phyloP scores from a whole-genome alignment of 2,113 vertebrate genomes.

The Phylloscopus trochiloides region DNA sequence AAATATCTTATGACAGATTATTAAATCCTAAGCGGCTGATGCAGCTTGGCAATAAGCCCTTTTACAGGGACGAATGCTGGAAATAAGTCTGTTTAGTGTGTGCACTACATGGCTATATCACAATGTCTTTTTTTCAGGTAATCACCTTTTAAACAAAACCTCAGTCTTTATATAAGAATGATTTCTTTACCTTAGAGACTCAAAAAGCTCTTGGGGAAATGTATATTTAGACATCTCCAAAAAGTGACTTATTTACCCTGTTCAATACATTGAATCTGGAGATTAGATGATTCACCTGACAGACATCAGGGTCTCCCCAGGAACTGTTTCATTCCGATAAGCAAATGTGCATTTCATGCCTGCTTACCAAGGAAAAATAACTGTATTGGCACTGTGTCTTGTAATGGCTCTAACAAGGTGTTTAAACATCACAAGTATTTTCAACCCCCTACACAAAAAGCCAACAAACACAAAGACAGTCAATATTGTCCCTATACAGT shows the following conservation, averaged over 20 bases:
- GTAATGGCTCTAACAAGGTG: conserved; percentile 21
- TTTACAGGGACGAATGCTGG: background rate
- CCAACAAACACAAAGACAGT: conserved; percentile 11
- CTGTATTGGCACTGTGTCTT: conserved; percentile 19
- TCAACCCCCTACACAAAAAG: background rate
- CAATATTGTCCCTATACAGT: background rate
- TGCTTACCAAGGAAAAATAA: conserved; percentile 13
- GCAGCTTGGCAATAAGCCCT: background rate
- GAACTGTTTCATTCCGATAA: conserved; percentile 38
- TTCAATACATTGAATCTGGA: background rate
- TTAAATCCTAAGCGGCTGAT: background rate
- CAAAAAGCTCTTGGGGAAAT: background rate
- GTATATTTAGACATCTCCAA: background rate
- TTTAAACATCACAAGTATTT: conserved; percentile 5
- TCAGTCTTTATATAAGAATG: background rate
- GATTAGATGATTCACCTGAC: conserved; percentile 40
- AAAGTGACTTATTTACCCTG: conserved; percentile 9
- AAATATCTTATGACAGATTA: background rate
- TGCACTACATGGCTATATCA: background rate
- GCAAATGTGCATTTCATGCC: conserved; percentile 14
- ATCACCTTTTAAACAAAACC: background rate
- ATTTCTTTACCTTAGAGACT: background rate
- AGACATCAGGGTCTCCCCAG: background rate
- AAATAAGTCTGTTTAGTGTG: background rate
- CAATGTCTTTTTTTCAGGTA: background rate